Evolutionary conservation across 2,888 invertebrate genomes (phyloP).

Genomic region (Tuberolachnus salignus): DNA sequence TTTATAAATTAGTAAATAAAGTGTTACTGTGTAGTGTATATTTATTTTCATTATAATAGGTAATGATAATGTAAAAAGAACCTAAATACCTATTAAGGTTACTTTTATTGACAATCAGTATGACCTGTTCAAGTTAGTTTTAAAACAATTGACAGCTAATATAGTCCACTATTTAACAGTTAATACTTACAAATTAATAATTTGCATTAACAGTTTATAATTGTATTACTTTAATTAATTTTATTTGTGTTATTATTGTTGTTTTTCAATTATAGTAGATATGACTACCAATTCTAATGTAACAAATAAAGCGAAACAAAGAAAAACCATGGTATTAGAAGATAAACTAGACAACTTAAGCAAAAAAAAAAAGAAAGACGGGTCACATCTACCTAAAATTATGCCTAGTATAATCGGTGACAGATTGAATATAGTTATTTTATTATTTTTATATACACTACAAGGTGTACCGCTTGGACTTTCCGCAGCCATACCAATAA

Average conservation of each 20-base stretch:
- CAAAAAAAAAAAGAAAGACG: conserved; percentile 19
- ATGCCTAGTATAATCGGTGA: conserved; percentile 67
- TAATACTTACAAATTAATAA: not conserved
- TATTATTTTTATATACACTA: conserved; percentile 90
- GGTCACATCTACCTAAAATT: not conserved
- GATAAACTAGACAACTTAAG: conserved; percentile 3
- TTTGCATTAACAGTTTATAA: not conserved
- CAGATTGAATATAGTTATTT: conserved; percentile 79
- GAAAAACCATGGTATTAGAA: conserved; percentile 21
- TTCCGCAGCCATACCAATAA: conserved; percentile 92
- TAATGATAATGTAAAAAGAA: too few relatives aligned
- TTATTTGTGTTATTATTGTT: not conserved
- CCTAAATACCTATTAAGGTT: not conserved
- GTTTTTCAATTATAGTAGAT: not conserved
- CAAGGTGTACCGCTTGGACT: conserved; percentile 96
- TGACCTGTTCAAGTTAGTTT: not conserved
- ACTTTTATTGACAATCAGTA: not conserved
- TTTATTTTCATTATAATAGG: too few relatives aligned
- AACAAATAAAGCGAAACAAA: conserved; percentile 29
- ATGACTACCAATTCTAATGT: not conserved
- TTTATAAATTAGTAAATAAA: not conserved
- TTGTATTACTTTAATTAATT: not conserved
- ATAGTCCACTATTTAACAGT: not conserved
- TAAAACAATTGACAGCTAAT: not conserved
- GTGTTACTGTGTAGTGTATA: too few relatives aligned